Base-by-base conservation (phyloP, 2,797 vertebrate species). In the Chiroxiphia lanceolata region DNA sequence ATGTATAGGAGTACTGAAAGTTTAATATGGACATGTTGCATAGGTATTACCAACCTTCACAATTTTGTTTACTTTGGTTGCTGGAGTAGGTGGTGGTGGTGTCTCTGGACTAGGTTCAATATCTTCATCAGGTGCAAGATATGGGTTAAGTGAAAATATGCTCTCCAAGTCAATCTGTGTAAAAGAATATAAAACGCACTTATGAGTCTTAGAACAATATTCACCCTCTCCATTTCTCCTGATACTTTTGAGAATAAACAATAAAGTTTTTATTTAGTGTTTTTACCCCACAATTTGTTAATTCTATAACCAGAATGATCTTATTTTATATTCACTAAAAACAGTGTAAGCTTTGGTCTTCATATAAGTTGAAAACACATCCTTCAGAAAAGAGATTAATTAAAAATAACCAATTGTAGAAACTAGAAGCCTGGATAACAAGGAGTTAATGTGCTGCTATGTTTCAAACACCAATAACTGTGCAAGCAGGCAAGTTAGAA, bases 121-220 rank as follows among this genome's bases (percentile, higher is more conserved):
- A 94, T 99, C 99, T 93, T 99, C 99, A 90, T 99, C 99, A 26
- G 98, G 98, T 83, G 97, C 98, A 72, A 99, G 97, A 83, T 99
- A 98, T 84, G 98, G 98, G 95, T 99, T 99, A 97, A 99, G 98
- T 82, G 98, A 98, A 96, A 99, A 99, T 96, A 99, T 97, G 96
- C 98, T 99, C 92, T 99, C 99, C 97, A 99, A 97, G 93, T 99
- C 99, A 76, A 99, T 99, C 99, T 99, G 96, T 96, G 87, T 85
- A 74, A 78, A 72, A 90, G 50, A 95, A 93, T n/a, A 42, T 31
- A 94, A 50, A 87, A 90, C 11, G 6, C 8, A 60, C 74, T 93
- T 61, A 61, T 64, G 78, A 94, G 51, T 59, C 81, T 93, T 93
- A 90, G 50, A 92, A 88, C 42, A 83, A 68, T 47, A 95, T 36